A percentile compares a stretch with the other conserved stretches of the same genome.
Evolutionary conservation across 2,888 invertebrate genomes (phyloP).

Genomic region (Phalera bucephala): DNA sequence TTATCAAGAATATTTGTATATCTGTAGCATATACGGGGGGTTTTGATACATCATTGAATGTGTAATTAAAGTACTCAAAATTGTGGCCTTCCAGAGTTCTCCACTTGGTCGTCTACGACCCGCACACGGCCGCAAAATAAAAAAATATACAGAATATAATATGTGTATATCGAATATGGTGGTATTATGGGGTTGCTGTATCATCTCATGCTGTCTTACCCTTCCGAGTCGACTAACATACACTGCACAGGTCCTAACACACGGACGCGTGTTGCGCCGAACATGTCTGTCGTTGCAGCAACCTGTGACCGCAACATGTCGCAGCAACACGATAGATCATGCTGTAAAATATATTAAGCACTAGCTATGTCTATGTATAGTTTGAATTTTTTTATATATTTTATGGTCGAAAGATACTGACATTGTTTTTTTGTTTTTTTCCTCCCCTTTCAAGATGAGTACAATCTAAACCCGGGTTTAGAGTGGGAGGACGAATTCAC

Average conservation of each 20-base stretch:
- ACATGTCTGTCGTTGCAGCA: conserved; percentile 25
- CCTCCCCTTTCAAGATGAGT: conserved; percentile 96
- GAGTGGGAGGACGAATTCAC: conserved; percentile 99
- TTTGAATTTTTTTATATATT: conserved; percentile 54
- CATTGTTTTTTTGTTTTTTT: conserved; percentile 80
- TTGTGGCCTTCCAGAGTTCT: conserved; percentile 83
- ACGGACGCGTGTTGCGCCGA: conserved; percentile 47
- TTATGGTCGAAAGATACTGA: conserved; percentile 80
- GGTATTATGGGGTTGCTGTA: conserved; percentile 74
- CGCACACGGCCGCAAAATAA: conserved; percentile 57
- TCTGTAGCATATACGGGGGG: conserved; percentile 53
- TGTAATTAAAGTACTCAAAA: conserved; percentile 41
- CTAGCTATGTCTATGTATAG: conserved; percentile 76
- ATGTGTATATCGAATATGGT: conserved; percentile 75
- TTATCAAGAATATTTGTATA: conserved; percentile 74
- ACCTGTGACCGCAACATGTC: conserved; percentile 14
- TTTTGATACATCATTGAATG: conserved; percentile 45
- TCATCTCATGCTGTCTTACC: conserved; percentile 78
- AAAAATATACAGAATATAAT: conserved; percentile 47
- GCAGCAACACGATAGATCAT: conserved; percentile 58
- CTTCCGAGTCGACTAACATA: conserved; percentile 75
- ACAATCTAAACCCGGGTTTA: conserved; percentile 99
- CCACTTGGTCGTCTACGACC: conserved; percentile 60
- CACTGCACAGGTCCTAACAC: conserved; percentile 78
- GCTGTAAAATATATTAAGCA: conserved; percentile 73